A percentile compares a stretch with the other conserved stretches of the same genome.
Conservation (phyloP, 2,113 vertebrate species). For the Solea solea region DNA sequence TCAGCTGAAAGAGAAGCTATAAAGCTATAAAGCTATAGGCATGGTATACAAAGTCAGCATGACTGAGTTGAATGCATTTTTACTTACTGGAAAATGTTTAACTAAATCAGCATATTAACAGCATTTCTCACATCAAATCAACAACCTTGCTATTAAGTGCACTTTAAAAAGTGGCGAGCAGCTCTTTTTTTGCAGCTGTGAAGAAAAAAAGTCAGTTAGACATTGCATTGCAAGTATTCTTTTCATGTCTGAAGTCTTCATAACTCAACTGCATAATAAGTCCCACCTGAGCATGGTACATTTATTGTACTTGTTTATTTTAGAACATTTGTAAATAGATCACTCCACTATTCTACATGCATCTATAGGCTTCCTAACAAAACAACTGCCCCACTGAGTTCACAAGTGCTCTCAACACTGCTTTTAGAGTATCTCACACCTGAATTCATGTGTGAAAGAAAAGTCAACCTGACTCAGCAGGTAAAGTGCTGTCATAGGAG, state of each 20-base stretch:
- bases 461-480: background rate
- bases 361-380: background rate
- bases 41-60: constrained; percentile 79
- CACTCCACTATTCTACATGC: background rate
- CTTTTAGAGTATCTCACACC: constrained; percentile 7
- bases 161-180: background rate
- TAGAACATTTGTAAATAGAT: no score
- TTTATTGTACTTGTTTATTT: no score
- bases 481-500: background rate
- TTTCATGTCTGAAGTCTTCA: no score
- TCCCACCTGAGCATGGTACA: no score
- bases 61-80: constrained; percentile 99
- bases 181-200: constrained; percentile 27
- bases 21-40: constrained; percentile 79
- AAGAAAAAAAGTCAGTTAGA: background rate
- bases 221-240: no score
- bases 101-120: constrained; percentile 65
- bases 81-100: constrained; percentile 89
- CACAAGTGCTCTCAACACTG: background rate
- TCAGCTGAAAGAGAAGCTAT: constrained; percentile 83
- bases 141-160: background rate
- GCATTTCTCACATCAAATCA: constrained; percentile 1
- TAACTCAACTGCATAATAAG: no score
- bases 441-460: background rate
- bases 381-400: background rate